These are phyloP conservation scores for Pyrgilauda ruficollis DNA, from an alignment of 2,113 vertebrate genomes.

Conservation along the genomic window DNA sequence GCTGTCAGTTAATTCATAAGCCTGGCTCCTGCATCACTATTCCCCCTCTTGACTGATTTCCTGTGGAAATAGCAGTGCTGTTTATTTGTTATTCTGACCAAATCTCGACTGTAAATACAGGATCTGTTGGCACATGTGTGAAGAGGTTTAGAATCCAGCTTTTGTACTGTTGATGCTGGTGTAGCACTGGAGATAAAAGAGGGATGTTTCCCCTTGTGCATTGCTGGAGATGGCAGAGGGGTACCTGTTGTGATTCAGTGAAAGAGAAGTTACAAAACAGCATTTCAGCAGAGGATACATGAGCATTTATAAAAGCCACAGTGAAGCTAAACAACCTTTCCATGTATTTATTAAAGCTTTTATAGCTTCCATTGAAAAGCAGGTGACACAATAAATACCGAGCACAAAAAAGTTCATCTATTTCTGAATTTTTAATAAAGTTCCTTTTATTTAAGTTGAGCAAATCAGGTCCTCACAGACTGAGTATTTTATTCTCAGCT, in stretches of 20 bases:
- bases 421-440: conserved; percentile 32
- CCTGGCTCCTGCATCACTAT: neutral
- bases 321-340: conserved; percentile 21
- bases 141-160: neutral
- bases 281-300: conserved; percentile 36
- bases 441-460: conserved; percentile 21
- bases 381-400: neutral
- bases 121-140: neutral
- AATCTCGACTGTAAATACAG: neutral
- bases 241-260: conserved; percentile 44
- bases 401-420: conserved; percentile 14
- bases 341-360: conserved; percentile 36
- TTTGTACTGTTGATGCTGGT: neutral
- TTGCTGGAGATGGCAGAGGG: conserved; percentile 15
- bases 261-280: conserved; percentile 52
- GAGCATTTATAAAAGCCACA: conserved; percentile 40
- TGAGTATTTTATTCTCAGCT: neutral
- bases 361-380: conserved; percentile 20
- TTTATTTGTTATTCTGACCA: conserved; percentile 5
- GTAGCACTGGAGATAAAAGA: conserved; percentile 39
- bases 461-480: neutral
- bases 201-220: conserved; percentile 18
- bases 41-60: neutral
- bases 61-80: neutral
- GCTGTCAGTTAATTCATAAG: neutral